Evolutionary conservation across 2,797 vertebrate genomes (phyloP).

Genomic region (Melanotaenia parkinsoni): DNA sequence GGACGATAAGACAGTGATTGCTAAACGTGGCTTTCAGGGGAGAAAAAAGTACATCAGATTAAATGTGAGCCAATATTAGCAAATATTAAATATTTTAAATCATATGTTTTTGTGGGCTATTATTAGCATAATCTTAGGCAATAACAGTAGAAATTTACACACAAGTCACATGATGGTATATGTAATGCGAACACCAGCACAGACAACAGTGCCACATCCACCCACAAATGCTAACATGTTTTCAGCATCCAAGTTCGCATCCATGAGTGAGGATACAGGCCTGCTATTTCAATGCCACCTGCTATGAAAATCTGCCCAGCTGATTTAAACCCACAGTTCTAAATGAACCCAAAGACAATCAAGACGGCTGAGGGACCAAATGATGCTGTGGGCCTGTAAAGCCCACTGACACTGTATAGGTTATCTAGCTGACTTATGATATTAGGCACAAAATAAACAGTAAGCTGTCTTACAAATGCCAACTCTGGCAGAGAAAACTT

Average conservation of each 20-base stretch:
- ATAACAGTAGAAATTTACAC: background rate
- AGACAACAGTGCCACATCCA: background rate
- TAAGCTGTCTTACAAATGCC: constrained; percentile 34
- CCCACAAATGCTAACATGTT: background rate
- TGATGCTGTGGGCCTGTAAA: constrained; percentile 2
- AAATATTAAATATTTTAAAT: no score
- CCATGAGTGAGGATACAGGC: background rate
- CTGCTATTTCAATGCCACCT: background rate
- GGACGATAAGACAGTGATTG: no score
- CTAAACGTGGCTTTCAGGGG: no score
- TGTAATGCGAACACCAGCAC: background rate
- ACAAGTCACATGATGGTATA: background rate
- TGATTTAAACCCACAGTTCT: background rate
- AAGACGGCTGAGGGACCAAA: background rate
- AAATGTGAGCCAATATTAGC: no score
- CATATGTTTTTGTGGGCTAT: no score
- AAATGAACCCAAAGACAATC: background rate
- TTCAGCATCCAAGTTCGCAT: background rate
- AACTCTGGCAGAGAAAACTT: constrained; percentile 41
- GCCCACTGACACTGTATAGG: constrained; percentile 11
- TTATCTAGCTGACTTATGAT: constrained; percentile 31
- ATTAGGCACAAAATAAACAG: constrained; percentile 43
- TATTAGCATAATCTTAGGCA: background rate
- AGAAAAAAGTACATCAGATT: no score
- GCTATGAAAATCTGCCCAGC: background rate